phyloP scores from a whole-genome alignment of 2,113 vertebrate species.

The Perccottus glenii region DNA sequence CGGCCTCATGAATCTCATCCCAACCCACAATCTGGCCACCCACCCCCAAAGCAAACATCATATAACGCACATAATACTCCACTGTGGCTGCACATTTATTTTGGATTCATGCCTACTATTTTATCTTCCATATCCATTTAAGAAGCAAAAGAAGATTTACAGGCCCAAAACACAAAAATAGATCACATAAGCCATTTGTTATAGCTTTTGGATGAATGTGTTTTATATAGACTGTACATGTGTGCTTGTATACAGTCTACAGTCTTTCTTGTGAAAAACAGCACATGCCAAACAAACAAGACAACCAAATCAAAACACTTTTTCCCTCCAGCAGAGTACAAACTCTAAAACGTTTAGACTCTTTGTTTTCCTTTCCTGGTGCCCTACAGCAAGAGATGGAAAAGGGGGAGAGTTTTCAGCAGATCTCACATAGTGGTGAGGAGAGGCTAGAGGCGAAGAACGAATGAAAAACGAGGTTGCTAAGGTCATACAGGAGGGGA shows the following conservation, averaged over 20 bases:
- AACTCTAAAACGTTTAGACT: constrained; percentile 64
- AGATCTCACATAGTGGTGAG: constrained; percentile 61
- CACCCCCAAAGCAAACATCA: constrained; percentile 15
- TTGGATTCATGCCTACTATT: constrained; percentile 4
- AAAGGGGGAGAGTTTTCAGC: constrained; percentile 8
- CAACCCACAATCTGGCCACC: constrained; percentile 32
- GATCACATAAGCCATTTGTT: no score
- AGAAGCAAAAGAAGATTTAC: constrained; percentile 10
- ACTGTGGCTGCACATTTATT: constrained; percentile 20
- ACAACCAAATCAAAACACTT: constrained; percentile 54
- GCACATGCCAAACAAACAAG: constrained; percentile 49
- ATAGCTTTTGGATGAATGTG: no score
- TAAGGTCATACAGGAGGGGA: background rate
- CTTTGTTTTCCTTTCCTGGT: constrained; percentile 49
- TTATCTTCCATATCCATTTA: constrained; percentile 18
- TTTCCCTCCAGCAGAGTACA: constrained; percentile 59
- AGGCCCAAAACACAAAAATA: background rate
- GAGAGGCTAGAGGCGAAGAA: constrained; percentile 38
- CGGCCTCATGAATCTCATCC: constrained; percentile 26
- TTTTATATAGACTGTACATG: background rate
- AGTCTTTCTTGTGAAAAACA: constrained; percentile 6
- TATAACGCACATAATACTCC: constrained; percentile 6
- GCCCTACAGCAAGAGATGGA: constrained; percentile 64
- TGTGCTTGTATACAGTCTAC: background rate
- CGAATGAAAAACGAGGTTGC: constrained; percentile 3